These are phyloP conservation scores for Parelbella ahira DNA, from an alignment of 2,888 invertebrate species.

Conservation along the genomic window DNA sequence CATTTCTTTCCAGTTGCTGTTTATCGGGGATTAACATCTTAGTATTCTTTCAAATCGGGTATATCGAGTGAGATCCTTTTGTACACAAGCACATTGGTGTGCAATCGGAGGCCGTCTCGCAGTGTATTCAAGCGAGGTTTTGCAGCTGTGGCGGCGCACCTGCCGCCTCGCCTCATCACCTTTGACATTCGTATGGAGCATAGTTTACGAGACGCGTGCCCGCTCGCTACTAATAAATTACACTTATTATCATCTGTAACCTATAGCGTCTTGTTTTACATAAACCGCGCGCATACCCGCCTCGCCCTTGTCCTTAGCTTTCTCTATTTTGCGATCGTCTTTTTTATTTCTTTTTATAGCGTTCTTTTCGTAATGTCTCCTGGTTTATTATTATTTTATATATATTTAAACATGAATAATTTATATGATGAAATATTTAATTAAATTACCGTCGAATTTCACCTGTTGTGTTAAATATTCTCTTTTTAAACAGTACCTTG, in stretches of 20 bases:
- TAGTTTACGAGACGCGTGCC: conserved; percentile 32
- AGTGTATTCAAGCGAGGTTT: conserved; percentile 13
- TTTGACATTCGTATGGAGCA: conserved; percentile 62
- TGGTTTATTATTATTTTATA: conserved; percentile 11
- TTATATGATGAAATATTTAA: conserved; percentile 8
- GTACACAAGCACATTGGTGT: too few relatives aligned
- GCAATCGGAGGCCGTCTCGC: conserved; percentile 17
- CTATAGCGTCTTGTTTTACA: conserved; percentile 22
- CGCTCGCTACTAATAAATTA: conserved; percentile 32
- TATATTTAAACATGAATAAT: conserved; percentile 5
- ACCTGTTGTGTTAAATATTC: conserved; percentile 20
- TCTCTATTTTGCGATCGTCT: conserved; percentile 13
- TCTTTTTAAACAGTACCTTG: conserved; percentile 7
- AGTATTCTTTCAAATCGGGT: too few relatives aligned
- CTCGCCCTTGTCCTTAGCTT: conserved; percentile 16
- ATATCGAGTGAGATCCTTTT: too few relatives aligned
- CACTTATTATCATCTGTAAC: conserved; percentile 32
- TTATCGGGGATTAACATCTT: too few relatives aligned
- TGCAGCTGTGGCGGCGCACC: conserved; percentile 59
- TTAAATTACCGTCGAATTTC: conserved; percentile 20
- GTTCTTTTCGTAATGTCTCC: neutral
- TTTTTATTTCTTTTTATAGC: conserved; percentile 1
- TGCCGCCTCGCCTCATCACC: conserved; percentile 54
- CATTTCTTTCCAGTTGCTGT: too few relatives aligned
- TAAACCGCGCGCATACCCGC: conserved; percentile 1